A percentile compares a stretch with the other conserved stretches of the same genome.
Evolutionary conservation across 2,888 invertebrate genomes (phyloP).

Genomic region (Cheilosia pagana): DNA sequence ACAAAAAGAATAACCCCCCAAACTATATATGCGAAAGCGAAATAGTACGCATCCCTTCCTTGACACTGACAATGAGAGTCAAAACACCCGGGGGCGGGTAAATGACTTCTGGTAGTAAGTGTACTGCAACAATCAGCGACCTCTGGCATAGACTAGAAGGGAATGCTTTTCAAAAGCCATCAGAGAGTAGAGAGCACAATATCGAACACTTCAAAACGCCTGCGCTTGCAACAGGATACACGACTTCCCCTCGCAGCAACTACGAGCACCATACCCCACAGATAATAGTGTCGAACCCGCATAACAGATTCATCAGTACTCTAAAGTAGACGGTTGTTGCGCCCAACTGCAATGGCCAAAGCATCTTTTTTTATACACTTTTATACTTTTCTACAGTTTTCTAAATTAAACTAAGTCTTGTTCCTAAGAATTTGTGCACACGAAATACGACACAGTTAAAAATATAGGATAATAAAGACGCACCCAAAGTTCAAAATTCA

Average conservation of each 20-base stretch:
- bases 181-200: slow-evolving; percentile 25
- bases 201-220: slow-evolving; percentile 41
- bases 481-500: slow-evolving; percentile 1
- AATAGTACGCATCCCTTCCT: slow-evolving; percentile 54
- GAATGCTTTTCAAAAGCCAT: slow-evolving; percentile 17
- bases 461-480: slow-evolving; percentile 20
- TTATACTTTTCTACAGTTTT: slow-evolving; percentile 70
- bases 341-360: slow-evolving; percentile 57
- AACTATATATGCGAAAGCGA: slow-evolving; percentile 30
- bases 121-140: slow-evolving; percentile 64
- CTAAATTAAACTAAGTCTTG: slow-evolving; percentile 63
- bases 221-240: slow-evolving; percentile 46
- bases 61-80: slow-evolving; percentile 74
- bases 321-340: slow-evolving; percentile 71
- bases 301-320: slow-evolving; percentile 64
- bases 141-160: slow-evolving; percentile 58
- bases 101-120: slow-evolving; percentile 64
- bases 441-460: not conserved
- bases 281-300: slow-evolving; percentile 57
- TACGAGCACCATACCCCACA: slow-evolving; percentile 4
- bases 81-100: slow-evolving; percentile 65
- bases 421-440: slow-evolving; percentile 47
- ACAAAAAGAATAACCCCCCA: slow-evolving; percentile 18
- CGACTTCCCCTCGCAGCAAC: slow-evolving; percentile 29
- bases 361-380: slow-evolving; percentile 64